Conservation (phyloP, 2,113 vertebrate genomes). For the Gavia stellata region DNA sequence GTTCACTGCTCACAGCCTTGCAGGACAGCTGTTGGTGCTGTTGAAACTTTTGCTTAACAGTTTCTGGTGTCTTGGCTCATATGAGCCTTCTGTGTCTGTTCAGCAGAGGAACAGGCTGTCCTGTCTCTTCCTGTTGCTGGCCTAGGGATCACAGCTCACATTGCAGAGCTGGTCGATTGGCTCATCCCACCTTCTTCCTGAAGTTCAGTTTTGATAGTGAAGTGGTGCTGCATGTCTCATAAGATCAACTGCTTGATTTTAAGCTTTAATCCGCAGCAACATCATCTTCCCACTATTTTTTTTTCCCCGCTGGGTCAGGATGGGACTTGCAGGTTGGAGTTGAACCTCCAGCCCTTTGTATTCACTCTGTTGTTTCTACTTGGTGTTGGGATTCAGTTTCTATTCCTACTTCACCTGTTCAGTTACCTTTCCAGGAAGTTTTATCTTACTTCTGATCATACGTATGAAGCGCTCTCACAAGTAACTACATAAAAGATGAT, state of each 20-base stretch:
- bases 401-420: neutral
- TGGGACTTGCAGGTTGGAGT: neutral
- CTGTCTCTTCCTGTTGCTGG: neutral
- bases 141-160: neutral
- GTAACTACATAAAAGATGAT: neutral
- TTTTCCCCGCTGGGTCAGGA: rapidly evolving
- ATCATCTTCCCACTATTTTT: neutral
- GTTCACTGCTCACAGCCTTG: neutral
- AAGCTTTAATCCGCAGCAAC: neutral
- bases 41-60: neutral
- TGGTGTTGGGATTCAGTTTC: neutral
- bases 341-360: neutral
- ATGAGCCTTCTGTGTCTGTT: neutral
- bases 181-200: neutral
- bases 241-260: neutral
- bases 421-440: neutral
- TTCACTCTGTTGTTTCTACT: neutral
- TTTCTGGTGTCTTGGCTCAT: neutral
- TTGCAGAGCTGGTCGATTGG: neutral
- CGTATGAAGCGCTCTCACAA: neutral
- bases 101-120: neutral
- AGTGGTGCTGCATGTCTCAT: neutral
- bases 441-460: neutral
- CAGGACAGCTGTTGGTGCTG: neutral
- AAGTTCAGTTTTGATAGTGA: neutral